phyloP scores from a whole-genome alignment of 2,797 vertebrate genomes.

The Platyrinchus mystaceus region DNA sequence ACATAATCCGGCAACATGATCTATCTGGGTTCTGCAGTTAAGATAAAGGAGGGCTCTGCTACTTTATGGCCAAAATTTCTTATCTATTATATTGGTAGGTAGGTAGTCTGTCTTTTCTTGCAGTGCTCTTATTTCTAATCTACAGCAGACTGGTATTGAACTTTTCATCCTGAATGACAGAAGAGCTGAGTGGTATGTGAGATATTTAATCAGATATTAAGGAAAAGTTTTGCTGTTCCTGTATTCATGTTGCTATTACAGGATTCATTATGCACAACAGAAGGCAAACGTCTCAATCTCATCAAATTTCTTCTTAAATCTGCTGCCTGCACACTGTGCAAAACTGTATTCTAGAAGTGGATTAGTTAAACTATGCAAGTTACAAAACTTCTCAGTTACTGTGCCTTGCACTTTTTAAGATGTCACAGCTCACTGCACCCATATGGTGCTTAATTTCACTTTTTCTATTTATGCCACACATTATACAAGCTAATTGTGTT shows the following conservation, averaged over 20 bases:
- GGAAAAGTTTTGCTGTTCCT: background rate
- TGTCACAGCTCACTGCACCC: slow-evolving; percentile 18
- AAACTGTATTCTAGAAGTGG: background rate
- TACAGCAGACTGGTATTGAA: background rate
- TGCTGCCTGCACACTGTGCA: slow-evolving; percentile 5
- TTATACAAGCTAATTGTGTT: slow-evolving; percentile 3
- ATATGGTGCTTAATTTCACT: slow-evolving; percentile 35
- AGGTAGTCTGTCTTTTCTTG: background rate
- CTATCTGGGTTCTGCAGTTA: background rate
- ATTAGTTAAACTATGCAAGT: background rate
- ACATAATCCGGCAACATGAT: background rate
- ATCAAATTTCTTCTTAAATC: slow-evolving; percentile 11
- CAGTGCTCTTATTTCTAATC: background rate
- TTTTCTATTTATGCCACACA: slow-evolving; percentile 13
- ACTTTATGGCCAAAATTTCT: background rate
- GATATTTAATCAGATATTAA: background rate
- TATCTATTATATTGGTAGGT: background rate
- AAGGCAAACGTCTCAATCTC: slow-evolving; percentile 29
- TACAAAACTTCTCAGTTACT: slow-evolving; percentile 21
- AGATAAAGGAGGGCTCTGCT: background rate
- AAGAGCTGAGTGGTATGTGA: background rate
- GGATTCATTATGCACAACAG: slow-evolving; percentile 19
- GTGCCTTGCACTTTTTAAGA: slow-evolving; percentile 16
- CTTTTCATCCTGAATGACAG: background rate
- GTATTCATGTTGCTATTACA: background rate